A percentile compares a stretch with the other conserved stretches of the same genome.
phyloP scores from a whole-genome alignment of 1,140 invertebrate species.

The Helicorthomorpha holstii region DNA sequence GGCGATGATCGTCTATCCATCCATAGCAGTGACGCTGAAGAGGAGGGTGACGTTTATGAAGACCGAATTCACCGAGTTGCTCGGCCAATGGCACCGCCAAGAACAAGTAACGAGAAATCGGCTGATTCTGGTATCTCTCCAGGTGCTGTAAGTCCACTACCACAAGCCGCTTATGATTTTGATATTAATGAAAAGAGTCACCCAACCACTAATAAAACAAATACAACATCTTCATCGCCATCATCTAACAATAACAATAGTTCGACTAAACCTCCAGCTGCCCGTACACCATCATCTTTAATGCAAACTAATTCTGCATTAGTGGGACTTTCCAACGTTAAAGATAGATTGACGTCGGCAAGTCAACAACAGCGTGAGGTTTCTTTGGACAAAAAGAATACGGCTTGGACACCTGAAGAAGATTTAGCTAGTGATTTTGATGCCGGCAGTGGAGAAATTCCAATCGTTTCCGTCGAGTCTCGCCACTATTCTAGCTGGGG shows the following conservation, averaged over 20 bases:
- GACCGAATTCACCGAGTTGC: constrained; percentile 34
- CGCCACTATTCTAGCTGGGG: not conserved
- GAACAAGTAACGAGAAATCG: constrained; percentile 38
- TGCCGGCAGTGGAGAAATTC: constrained; percentile 1
- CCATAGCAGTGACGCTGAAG: constrained; percentile 15
- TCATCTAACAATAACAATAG: not conserved
- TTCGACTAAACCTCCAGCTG: not conserved
- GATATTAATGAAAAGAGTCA: constrained; percentile 11
- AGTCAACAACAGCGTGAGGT: not conserved
- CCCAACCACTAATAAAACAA: not conserved
- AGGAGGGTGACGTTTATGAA: constrained; percentile 24
- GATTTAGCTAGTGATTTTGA: constrained; percentile 40
- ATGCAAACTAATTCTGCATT: not conserved
- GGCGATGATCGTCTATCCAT: constrained; percentile 16
- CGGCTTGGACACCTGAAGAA: constrained; percentile 58
- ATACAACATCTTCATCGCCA: too few species aligned
- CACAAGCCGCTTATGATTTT: constrained; percentile 13
- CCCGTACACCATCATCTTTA: not conserved
- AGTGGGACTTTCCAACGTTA: not conserved
- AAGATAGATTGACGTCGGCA: constrained; percentile 1
- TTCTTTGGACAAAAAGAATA: constrained; percentile 6
- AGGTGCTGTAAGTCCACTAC: constrained; percentile 36
- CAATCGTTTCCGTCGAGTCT: not conserved
- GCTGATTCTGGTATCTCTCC: constrained; percentile 64
- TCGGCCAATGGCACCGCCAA: constrained; percentile 31